Evolutionary conservation across 2,888 invertebrate genomes (phyloP).

Genomic region (Cinara cedri): DNA sequence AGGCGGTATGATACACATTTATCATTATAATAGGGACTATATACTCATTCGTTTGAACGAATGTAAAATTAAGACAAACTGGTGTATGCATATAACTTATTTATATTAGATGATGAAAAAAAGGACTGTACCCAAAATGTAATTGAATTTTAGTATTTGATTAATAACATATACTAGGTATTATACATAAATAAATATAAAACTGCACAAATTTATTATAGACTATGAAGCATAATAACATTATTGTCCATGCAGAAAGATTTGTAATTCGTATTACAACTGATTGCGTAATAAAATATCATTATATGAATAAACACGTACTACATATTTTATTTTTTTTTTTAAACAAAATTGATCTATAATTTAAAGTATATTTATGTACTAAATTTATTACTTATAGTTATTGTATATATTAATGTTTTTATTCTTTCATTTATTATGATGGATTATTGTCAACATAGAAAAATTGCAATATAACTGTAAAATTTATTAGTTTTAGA

Average conservation of each 20-base stretch:
- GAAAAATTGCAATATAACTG: no score
- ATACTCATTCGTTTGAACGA: slow-evolving; percentile 10
- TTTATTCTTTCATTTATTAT: no score
- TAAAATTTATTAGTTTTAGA: background rate
- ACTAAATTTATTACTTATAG: no score
- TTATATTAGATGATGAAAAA: no score
- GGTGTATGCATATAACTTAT: background rate
- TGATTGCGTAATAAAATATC: background rate
- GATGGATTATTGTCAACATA: no score
- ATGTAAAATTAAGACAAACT: slow-evolving; percentile 22
- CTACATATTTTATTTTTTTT: background rate
- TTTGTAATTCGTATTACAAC: background rate
- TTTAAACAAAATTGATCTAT: no score
- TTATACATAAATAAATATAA: background rate
- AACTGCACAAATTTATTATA: background rate
- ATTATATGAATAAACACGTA: background rate
- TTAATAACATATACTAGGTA: background rate
- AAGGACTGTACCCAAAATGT: no score
- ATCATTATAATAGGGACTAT: slow-evolving; percentile 44
- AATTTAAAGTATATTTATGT: no score
- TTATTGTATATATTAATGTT: no score
- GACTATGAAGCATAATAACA: background rate
- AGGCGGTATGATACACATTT: slow-evolving; percentile 33
- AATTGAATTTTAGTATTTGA: background rate
- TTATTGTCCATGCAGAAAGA: no score